Evolutionary conservation across 1,140 invertebrate genomes (phyloP).

Genomic region (Conus ventricosus): DNA sequence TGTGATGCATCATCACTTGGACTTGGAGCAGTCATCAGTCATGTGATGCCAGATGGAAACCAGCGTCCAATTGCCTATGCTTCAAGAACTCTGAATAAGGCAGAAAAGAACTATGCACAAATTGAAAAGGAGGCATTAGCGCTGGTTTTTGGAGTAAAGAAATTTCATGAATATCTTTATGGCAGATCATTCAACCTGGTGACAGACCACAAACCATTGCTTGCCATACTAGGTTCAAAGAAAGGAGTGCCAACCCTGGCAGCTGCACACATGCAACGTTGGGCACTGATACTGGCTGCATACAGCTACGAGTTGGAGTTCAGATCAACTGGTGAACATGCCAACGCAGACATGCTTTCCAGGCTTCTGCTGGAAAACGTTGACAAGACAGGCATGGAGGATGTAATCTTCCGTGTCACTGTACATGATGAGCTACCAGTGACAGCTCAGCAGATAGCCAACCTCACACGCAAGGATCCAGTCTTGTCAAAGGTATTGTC

Average conservation of each 20-base stretch:
- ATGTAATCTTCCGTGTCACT: not conserved
- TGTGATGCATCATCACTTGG: conserved; percentile 64
- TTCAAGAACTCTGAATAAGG: conserved; percentile 72
- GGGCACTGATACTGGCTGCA: conserved; percentile 65
- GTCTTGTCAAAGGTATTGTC: conserved; percentile 26
- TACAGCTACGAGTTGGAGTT: conserved; percentile 69
- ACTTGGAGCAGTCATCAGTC: conserved; percentile 68
- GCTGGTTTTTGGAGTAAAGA: conserved; percentile 69
- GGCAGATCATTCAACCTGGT: conserved; percentile 67
- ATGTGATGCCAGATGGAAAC: conserved; percentile 57
- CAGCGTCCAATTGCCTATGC: conserved; percentile 71
- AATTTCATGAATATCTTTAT: conserved; percentile 77
- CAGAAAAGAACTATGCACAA: conserved; percentile 74
- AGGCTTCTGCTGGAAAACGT: conserved; percentile 18
- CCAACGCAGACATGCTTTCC: conserved; percentile 50
- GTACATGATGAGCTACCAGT: conserved; percentile 43
- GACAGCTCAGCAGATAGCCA: conserved; percentile 10
- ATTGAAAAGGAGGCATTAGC: conserved; percentile 77
- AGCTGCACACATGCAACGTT: conserved; percentile 70
- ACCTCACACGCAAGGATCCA: conserved; percentile 37
- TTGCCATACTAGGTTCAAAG: conserved; percentile 45
- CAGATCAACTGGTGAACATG: conserved; percentile 41
- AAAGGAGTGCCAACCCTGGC: conserved; percentile 59
- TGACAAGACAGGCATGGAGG: conserved; percentile 5
- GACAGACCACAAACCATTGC: conserved; percentile 70